Evolutionary conservation across 2,113 vertebrate genomes (phyloP).

Genomic region (Aspidoscelis tigris): DNA sequence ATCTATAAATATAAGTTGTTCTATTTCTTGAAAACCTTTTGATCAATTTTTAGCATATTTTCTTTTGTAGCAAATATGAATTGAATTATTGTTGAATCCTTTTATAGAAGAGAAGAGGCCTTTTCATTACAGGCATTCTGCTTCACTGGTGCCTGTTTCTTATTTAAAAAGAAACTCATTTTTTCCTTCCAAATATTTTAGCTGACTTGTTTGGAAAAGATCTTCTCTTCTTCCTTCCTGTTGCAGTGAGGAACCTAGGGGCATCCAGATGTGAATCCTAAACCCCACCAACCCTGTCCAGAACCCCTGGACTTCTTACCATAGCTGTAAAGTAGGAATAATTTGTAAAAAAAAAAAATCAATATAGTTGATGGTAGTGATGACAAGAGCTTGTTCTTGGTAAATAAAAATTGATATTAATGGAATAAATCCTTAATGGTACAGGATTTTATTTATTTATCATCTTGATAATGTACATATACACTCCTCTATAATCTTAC

Average conservation of each 20-base stretch:
- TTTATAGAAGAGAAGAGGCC: not conserved
- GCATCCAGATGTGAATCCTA: too few species aligned
- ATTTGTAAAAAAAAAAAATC: not conserved
- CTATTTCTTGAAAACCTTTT: not conserved
- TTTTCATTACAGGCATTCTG: conserved; percentile 17
- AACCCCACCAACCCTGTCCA: too few species aligned
- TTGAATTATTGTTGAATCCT: conserved; percentile 18
- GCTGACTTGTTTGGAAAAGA: not conserved
- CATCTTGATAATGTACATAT: too few species aligned
- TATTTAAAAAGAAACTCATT: not conserved
- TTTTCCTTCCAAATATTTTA: not conserved
- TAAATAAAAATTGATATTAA: not conserved
- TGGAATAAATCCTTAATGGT: not conserved
- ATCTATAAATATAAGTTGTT: not conserved
- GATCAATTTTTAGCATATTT: not conserved
- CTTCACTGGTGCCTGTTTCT: not conserved
- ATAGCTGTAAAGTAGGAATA: not conserved
- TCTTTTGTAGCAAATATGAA: conserved; percentile 15
- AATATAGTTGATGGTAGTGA: not conserved
- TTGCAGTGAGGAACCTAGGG: too few species aligned
- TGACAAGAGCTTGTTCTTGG: not conserved
- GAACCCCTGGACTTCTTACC: not conserved
- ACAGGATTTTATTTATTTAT: too few species aligned
- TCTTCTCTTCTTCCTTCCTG: too few species aligned
- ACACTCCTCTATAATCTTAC: too few species aligned